Conservation (phyloP, 2,113 vertebrate species). For the Saguinus imperator region DNA sequence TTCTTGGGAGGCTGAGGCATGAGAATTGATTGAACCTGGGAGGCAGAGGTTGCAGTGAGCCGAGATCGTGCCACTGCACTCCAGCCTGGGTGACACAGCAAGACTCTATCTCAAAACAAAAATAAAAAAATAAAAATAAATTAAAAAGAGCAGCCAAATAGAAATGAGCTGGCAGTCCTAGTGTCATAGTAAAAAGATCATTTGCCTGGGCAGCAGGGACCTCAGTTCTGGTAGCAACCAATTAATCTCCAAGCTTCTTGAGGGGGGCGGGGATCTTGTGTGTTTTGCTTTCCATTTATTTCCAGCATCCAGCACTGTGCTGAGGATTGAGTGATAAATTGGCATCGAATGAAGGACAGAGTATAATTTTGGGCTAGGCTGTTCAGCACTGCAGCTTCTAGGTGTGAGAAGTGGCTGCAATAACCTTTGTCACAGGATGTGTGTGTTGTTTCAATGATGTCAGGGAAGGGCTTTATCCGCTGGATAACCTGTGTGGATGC, state of each 20-base stretch:
- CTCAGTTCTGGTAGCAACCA: background rate
- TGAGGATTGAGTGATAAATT: background rate
- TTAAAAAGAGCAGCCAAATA: background rate
- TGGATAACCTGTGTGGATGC: background rate
- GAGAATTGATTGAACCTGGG: too few species aligned
- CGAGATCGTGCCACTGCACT: too few species aligned
- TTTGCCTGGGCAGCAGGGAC: background rate
- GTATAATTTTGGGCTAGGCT: background rate
- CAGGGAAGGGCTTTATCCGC: background rate
- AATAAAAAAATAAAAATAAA: too few species aligned
- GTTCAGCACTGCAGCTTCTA: background rate
- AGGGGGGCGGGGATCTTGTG: background rate
- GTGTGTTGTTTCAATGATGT: too few species aligned
- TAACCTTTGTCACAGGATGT: background rate
- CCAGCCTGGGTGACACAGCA: too few species aligned
- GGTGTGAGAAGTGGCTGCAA: background rate
- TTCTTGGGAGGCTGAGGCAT: too few species aligned
- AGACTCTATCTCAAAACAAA: too few species aligned
- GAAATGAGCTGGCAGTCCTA: background rate
- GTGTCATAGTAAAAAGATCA: background rate
- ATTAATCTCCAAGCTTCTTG: background rate
- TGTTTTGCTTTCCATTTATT: background rate
- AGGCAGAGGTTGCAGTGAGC: too few species aligned
- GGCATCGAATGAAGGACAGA: accelerated
- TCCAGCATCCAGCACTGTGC: background rate